These are phyloP conservation scores for Aphidius gifuensis DNA, from an alignment of 1,140 invertebrate genomes.

Conservation along the genomic window DNA sequence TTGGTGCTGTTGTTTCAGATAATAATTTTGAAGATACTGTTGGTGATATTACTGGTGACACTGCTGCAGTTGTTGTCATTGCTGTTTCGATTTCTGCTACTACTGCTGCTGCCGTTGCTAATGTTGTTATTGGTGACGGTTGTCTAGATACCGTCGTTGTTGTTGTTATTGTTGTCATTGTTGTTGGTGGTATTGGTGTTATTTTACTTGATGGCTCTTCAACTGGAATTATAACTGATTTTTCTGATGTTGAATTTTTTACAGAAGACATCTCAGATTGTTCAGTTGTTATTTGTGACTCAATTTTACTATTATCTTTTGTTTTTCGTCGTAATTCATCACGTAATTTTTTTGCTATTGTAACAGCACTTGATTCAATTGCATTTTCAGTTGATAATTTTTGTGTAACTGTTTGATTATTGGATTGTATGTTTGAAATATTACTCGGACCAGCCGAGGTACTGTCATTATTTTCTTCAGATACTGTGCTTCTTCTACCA, in stretches of 20 bases:
- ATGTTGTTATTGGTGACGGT: conserved; percentile 19
- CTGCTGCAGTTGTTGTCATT: conserved; percentile 32
- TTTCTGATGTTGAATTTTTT: background rate
- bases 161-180: background rate
- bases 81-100: conserved; percentile 15
- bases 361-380: conserved; percentile 15
- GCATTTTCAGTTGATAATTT: conserved; percentile 23
- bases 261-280: background rate
- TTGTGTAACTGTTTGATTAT: conserved; percentile 32
- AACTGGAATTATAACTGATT: too few species aligned
- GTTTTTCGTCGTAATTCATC: conserved; percentile 14
- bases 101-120: conserved; percentile 18
- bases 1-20: conserved; percentile 12
- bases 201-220: background rate
- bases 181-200: conserved; percentile 3
- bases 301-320: background rate
- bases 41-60: background rate
- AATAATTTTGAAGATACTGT: background rate
- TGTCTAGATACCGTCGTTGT: conserved; percentile 1
- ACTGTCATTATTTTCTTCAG: conserved; percentile 40
- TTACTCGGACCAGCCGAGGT: conserved; percentile 40
- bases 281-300: background rate
- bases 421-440: conserved; percentile 38
- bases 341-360: conserved; percentile 21
- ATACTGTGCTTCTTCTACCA: conserved; percentile 43